Percentiles rank a stretch among this genome's conserved stretches.
These are phyloP conservation scores for pig (Sus scrofa) DNA, from an alignment of 2,113 vertebrate genomes.

Conservation along the genomic window T2T-Sscrofa CM000818.6:122635501-122636000, in stretches of 20 bases:
- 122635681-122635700: neutral
- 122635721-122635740: neutral
- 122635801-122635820: neutral
- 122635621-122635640: neutral
- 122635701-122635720: neutral
- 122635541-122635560: neutral
- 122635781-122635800: neutral
- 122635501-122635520: neutral
- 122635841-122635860: neutral
- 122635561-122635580: neutral
- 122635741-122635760: neutral
- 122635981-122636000: too few species aligned
- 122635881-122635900: neutral
- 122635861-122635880: neutral
- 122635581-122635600: neutral
- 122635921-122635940: neutral
- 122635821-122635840: neutral
- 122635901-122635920: neutral
- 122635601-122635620: neutral
- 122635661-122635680: neutral
- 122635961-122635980: neutral
- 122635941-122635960: neutral
- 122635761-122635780: neutral
- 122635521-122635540: neutral
- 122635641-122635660: neutral